These are phyloP conservation scores for Sebastes itinus DNA, from an alignment of 2,797 vertebrate genomes.

Conservation along the genomic window DNA sequence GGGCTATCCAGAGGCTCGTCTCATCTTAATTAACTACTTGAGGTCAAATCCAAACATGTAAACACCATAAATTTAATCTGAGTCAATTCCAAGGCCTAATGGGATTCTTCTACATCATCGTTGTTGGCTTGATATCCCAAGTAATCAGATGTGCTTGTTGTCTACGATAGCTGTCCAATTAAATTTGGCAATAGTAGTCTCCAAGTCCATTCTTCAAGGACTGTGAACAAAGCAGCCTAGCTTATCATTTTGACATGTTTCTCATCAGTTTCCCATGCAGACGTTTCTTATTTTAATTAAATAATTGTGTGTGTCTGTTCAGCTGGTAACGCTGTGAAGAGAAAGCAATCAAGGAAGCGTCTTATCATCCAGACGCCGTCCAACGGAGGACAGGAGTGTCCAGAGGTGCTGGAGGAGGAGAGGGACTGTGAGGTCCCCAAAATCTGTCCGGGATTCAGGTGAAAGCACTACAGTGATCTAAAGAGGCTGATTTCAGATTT, in stretches of 20 bases:
- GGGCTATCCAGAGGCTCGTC: slow-evolving; percentile 30
- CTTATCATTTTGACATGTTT: slow-evolving; percentile 39
- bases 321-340: slow-evolving; percentile 74
- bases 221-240: neutral
- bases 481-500: neutral
- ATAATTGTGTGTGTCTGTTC: slow-evolving; percentile 33
- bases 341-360: slow-evolving; percentile 89
- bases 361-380: slow-evolving; percentile 91
- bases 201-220: slow-evolving; percentile 35
- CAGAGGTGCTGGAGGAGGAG: slow-evolving; percentile 91
- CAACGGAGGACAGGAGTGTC: slow-evolving; percentile 93
- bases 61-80: slow-evolving; percentile 44
- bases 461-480: neutral
- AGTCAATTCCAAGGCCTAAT: slow-evolving; percentile 31
- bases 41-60: slow-evolving; percentile 25
- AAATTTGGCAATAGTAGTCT: slow-evolving; percentile 21
- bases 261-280: slow-evolving; percentile 14
- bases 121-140: slow-evolving; percentile 20
- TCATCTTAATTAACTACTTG: slow-evolving; percentile 56
- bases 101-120: slow-evolving; percentile 30
- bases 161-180: slow-evolving; percentile 26
- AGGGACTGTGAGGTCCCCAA: slow-evolving; percentile 86
- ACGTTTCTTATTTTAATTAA: slow-evolving; percentile 18
- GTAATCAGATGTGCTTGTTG: slow-evolving; percentile 18
- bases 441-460: slow-evolving; percentile 92